Base-by-base conservation (phyloP, 1,140 invertebrate species). In the Pseudachorutes palmiensis region DNA sequence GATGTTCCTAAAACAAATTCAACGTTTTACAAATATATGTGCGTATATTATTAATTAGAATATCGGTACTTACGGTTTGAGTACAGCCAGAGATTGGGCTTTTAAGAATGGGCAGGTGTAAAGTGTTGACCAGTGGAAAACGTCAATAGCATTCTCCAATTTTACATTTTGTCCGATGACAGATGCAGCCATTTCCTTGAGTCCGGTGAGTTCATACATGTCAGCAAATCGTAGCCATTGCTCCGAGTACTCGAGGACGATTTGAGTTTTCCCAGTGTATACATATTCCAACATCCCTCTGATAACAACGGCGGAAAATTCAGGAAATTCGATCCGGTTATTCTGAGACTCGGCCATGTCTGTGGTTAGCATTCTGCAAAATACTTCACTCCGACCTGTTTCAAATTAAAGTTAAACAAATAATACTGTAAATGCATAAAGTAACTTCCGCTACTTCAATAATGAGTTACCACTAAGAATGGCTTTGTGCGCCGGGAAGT, bases 201-300 rank as follows among this genome's bases (percentile, higher is more conserved):
- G 45, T n/a, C 71, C 69, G 1, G 24, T 1, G 26, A 73, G 36
- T 28, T 73, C 60, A 32, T 70, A 73, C 29, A 70, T 73, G 28
- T 73, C 69, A 2, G 71, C 71, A 29, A 73, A 66, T 70, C 64
- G 66, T 33, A 73, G 51, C 5, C 70, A 41, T 36, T 70, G 69
- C 9, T 64, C 30, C n/a, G 71, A 64, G 36, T 64, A 63, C 48
- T 70, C 67, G 55, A 19, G 30, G 19, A 73, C 31, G 9, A 33
- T n/a, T 2, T 64, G 57, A 2, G 65, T 36, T 32, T 70, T 64
- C 1, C 71, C 71, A 62, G 66, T 65, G 33, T 69, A 71, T 49
- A 68, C 64, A 36, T 68, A 73, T 31, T 73, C 71, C 1, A 73
- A 26, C 71, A 73, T 73, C 3, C 45, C 71, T 45, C 70, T 69